These are phyloP conservation scores for Himalopsyche japonica DNA, from an alignment of 2,888 invertebrate genomes.

Conservation along the genomic window DNA sequence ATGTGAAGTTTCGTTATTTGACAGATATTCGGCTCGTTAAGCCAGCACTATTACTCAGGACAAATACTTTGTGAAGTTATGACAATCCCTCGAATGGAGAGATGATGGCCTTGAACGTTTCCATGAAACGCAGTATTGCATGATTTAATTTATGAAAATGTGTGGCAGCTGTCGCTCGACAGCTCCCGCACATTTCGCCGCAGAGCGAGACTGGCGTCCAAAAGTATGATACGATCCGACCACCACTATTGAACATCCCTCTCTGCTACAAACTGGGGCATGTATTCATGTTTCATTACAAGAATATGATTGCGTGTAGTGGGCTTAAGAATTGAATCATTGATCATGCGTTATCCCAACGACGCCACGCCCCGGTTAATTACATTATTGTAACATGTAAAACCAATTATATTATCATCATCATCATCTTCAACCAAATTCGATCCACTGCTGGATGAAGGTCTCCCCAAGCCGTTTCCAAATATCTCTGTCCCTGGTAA, in stretches of 20 bases:
- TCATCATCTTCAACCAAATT: not conserved
- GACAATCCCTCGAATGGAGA: not conserved
- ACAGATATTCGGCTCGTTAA: not conserved
- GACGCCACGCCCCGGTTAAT: not conserved
- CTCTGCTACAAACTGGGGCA: not conserved
- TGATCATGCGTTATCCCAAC: not conserved
- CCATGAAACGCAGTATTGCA: not conserved
- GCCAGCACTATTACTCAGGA: not conserved
- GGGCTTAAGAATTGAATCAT: not conserved
- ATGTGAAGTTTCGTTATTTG: not conserved
- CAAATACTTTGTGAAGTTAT: not conserved
- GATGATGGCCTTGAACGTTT: not conserved
- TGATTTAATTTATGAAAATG: not conserved
- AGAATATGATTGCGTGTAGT: not conserved
- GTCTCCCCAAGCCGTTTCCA: not conserved
- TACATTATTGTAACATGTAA: not conserved
- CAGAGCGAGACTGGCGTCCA: not conserved
- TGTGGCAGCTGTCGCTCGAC: not conserved
- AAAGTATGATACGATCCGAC: not conserved
- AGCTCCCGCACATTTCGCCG: not conserved
- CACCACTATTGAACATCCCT: not conserved
- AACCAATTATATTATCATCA: not conserved
- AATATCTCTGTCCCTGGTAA: not conserved
- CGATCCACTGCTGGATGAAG: slow-evolving; percentile 6
- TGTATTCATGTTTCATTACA: not conserved